Conservation (phyloP, 2,797 vertebrate species). For the Cynodonichthys magdalenae region DNA sequence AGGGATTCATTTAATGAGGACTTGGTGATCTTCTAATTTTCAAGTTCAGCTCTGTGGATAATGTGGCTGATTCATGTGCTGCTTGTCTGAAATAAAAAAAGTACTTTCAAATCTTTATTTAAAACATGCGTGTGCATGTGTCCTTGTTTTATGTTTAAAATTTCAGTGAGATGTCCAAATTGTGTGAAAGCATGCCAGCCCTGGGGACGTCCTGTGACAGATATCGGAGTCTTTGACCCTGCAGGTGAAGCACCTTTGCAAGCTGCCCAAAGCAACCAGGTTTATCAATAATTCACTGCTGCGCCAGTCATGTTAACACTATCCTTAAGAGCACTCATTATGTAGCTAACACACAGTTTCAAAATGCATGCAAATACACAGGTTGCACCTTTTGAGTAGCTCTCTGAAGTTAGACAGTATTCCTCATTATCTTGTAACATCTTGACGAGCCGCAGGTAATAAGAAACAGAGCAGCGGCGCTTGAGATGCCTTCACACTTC, state of each 20-base stretch:
- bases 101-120: slow-evolving; percentile 16
- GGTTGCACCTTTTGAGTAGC: slow-evolving; percentile 2
- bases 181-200: slow-evolving; percentile 41
- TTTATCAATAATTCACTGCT: slow-evolving; percentile 74
- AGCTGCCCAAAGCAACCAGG: slow-evolving; percentile 40
- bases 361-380: slow-evolving; percentile 3
- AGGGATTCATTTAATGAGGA: slow-evolving; percentile 19
- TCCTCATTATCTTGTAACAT: slow-evolving; percentile 42
- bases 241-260: slow-evolving; percentile 60
- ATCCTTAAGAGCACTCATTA: slow-evolving; percentile 59
- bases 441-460: slow-evolving; percentile 30
- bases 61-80: slow-evolving; percentile 5
- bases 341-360: slow-evolving; percentile 9
- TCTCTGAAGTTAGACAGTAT: slow-evolving; percentile 17
- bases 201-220: slow-evolving; percentile 50
- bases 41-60: slow-evolving; percentile 5
- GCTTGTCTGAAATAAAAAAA: slow-evolving; percentile 1
- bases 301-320: slow-evolving; percentile 54
- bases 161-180: slow-evolving; percentile 37
- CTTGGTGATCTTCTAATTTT: slow-evolving; percentile 22
- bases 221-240: slow-evolving; percentile 57
- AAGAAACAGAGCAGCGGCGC: slow-evolving; percentile 22
- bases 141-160: slow-evolving; percentile 43
- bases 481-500: slow-evolving; percentile 20
- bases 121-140: too few relatives aligned